Base-by-base conservation (phyloP, 2,113 vertebrate species). In the Chamaetylas fuelleborni region DNA sequence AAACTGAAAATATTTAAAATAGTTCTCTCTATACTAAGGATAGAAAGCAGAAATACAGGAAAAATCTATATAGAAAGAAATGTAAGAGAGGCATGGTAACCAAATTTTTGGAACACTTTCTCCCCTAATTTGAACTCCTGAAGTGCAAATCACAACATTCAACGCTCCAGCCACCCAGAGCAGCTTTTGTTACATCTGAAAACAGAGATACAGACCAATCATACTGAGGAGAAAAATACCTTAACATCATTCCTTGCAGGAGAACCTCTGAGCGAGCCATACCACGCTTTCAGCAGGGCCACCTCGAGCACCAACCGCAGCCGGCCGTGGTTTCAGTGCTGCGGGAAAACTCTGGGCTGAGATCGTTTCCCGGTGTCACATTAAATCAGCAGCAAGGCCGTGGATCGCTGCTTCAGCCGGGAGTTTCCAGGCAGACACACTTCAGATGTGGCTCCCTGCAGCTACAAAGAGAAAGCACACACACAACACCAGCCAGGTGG, bases 301-400 rank as follows among this genome's bases (percentile, higher is more conserved):
- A 45, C 69, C 90, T 82, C 73, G 33, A 82, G 88, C 47, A 85
- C 40, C 74, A 36, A 3, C 60, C 81, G 26, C 93, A 85, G 66
- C 47, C 5, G 1, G 29, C 6, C 1, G 2, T 5, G 51, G 42
- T 58, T 78, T 51, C 71, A 4, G 19, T 50, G 71, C 88, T 74
- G n/a, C n/a, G 85, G 64, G 43, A 88, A 58, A 92, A 71, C 43
- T 40, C 64, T 1, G 72, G 38, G 79, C 81, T 81, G 43, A 67
- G 36, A 9, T 9, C 22, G 76, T 81, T 94, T 86, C 56, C 66
- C 82, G 48, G 64, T 77, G 38, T 73, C 81, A 64, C 51, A 33
- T 36, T 73, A 83, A 92, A 86, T 90, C 90, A 92, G 85, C 62
- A 92, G 76, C 62, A 22, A 29, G 73, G 67, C 70, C 26, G 33